Percentiles rank a stretch among this genome's conserved stretches.
Evolutionary conservation across 2,797 vertebrate genomes (phyloP).

Genomic region (Nannoperca obscura): DNA sequence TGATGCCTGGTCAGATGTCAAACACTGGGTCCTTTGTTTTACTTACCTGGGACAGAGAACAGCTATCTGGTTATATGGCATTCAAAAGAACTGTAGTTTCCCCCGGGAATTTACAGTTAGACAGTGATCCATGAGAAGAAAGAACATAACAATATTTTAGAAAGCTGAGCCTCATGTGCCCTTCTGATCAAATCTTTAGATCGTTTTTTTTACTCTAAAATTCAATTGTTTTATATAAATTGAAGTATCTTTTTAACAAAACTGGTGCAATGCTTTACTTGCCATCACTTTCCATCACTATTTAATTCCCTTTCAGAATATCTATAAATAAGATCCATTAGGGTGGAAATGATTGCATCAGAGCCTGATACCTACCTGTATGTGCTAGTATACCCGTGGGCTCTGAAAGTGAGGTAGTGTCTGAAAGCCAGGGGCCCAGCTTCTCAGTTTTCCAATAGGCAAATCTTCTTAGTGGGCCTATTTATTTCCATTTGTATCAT

Average conservation of each 20-base stretch:
- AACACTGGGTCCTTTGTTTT: constrained; percentile 70
- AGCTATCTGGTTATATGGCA: constrained; percentile 14
- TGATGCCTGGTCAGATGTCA: constrained; percentile 49
- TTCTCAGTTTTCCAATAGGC: constrained; percentile 33
- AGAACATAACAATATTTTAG: constrained; percentile 32
- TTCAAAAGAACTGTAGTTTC: constrained; percentile 48
- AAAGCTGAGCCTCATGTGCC: constrained; percentile 17
- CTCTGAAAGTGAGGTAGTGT: constrained; percentile 51
- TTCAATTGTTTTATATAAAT: constrained; percentile 3
- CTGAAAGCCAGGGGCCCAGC: constrained; percentile 16
- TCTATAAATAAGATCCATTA: constrained; percentile 47
- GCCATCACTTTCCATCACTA: background rate
- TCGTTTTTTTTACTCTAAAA: background rate
- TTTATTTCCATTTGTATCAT: constrained; percentile 18
- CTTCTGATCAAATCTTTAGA: constrained; percentile 13
- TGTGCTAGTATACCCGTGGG: constrained; percentile 54
- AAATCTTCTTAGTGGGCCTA: constrained; percentile 16
- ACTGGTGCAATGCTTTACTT: background rate
- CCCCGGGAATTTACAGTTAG: constrained; percentile 15
- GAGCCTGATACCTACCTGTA: constrained; percentile 52
- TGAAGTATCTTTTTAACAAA: constrained; percentile 14
- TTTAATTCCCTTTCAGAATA: constrained; percentile 32
- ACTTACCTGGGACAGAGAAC: constrained; percentile 42
- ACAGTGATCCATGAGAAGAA: constrained; percentile 32
- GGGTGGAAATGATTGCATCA: constrained; percentile 63